Evolutionary conservation across 2,888 invertebrate genomes (phyloP).

Genomic region (Megastigmus dorsalis): DNA sequence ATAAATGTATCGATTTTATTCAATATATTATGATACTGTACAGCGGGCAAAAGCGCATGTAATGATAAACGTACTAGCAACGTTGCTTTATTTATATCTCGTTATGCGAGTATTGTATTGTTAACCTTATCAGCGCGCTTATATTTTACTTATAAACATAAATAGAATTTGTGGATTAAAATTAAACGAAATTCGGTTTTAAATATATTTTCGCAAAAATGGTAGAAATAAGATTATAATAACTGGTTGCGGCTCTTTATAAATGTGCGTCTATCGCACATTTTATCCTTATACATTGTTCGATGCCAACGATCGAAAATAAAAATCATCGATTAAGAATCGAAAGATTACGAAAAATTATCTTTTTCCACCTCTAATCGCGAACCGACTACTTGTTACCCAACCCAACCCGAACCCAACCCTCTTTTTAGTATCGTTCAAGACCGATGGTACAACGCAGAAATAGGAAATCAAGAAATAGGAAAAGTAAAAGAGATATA

Average conservation of each 20-base stretch:
- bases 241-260: neutral
- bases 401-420: too few species aligned
- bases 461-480: neutral
- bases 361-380: too few species aligned
- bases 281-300: too few species aligned
- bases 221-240: neutral
- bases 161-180: neutral
- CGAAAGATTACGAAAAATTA: too few species aligned
- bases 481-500: constrained; percentile 48
- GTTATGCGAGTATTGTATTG: too few species aligned
- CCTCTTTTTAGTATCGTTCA: too few species aligned
- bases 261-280: too few species aligned
- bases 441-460: too few species aligned
- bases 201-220: neutral
- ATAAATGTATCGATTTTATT: too few species aligned
- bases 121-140: neutral
- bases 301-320: too few species aligned
- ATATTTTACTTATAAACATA: neutral
- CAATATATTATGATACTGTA: neutral
- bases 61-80: neutral
- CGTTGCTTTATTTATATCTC: constrained; percentile 14
- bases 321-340: too few species aligned
- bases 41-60: neutral
- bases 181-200: neutral
- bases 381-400: too few species aligned